Evolutionary conservation across 2,888 invertebrate species (phyloP).

Genomic region (Xanthia togata): DNA sequence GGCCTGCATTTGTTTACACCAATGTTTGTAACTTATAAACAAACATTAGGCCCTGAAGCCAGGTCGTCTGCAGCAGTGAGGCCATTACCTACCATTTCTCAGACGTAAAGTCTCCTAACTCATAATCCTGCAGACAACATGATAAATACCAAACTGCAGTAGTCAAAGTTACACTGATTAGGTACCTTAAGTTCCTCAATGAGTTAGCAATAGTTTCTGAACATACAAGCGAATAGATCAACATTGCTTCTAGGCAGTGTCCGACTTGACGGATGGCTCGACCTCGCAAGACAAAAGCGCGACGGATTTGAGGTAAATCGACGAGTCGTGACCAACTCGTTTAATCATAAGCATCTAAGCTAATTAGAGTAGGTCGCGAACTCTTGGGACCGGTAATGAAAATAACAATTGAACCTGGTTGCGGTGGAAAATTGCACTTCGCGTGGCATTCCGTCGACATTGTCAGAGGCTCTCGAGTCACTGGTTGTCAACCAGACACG

Average conservation of each 20-base stretch:
- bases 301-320: slow-evolving; percentile 87
- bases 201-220: slow-evolving; percentile 49
- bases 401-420: slow-evolving; percentile 88
- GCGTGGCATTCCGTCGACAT: slow-evolving; percentile 80
- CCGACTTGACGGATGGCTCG: slow-evolving; percentile 81
- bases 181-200: slow-evolving; percentile 36
- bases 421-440: slow-evolving; percentile 85
- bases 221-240: slow-evolving; percentile 39
- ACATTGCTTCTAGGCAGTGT: slow-evolving; percentile 70
- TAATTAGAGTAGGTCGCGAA: slow-evolving; percentile 90
- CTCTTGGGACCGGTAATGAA: slow-evolving; percentile 87
- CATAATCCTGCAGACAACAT: slow-evolving; percentile 63
- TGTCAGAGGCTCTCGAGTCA: slow-evolving; percentile 74
- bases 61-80: slow-evolving; percentile 63
- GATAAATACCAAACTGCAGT: slow-evolving; percentile 62
- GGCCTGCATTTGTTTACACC: slow-evolving; percentile 40
- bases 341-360: slow-evolving; percentile 89
- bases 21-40: slow-evolving; percentile 66
- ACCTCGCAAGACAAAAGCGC: slow-evolving; percentile 84
- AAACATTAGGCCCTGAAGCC: slow-evolving; percentile 66
- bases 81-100: slow-evolving; percentile 72
- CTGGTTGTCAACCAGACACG: slow-evolving; percentile 71
- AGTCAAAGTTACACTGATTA: slow-evolving; percentile 58
- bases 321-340: slow-evolving; percentile 87
- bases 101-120: slow-evolving; percentile 71